Base-by-base conservation (phyloP, 2,113 vertebrate species). In the Myrmophylax atrothorax region DNA sequence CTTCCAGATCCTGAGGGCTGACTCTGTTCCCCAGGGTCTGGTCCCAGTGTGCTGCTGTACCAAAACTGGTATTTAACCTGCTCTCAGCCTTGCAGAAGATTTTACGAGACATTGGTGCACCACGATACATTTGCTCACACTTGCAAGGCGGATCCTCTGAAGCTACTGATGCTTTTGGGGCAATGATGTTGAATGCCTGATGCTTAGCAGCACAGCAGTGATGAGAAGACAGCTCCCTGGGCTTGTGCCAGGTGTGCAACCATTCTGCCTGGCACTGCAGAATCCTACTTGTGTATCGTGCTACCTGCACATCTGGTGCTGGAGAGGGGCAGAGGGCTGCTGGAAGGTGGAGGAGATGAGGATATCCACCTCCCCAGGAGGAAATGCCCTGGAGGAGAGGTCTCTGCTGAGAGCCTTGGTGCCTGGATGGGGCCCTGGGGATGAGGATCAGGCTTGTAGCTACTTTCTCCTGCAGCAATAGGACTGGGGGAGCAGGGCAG, bases 11-110 rank as follows among this genome's bases (percentile, higher is more conserved):
- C 80, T 38, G 25, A 59, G 23, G 58, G 52, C 42, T 79, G 55
- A 5, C 44, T 66, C 15, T 29, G 19, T 5, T 60, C 26, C 44
- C 23, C 72, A 47, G 26, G 17, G 4, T 42, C 38, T 63, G 18
- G 6, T n/a, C 11, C 18, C 11, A 0, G 0, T 3, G 3, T 24
- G 19, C 0, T 46, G 18, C 44, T 2, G 0, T 17, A 47, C 24
- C 33, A 69, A 76, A 59, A 20, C 35, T 11, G 37, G 12, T 26
- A 20, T 24, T 55, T 46, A 8, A 9, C 0, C 2, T 29, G 14
- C 42, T 64, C 47, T 6, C 42, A 62, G 46, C 22, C 19, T 50
- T n/a, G 46, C 37, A 59, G 66, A 69, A 81, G 13, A 4, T 59
- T 64, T 63, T 53, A 6, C 31, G 50, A 67, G 25, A 15, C 9